These are phyloP conservation scores for Oncopodura yosiiana DNA, from an alignment of 1,140 invertebrate species.

Conservation along the genomic window DNA sequence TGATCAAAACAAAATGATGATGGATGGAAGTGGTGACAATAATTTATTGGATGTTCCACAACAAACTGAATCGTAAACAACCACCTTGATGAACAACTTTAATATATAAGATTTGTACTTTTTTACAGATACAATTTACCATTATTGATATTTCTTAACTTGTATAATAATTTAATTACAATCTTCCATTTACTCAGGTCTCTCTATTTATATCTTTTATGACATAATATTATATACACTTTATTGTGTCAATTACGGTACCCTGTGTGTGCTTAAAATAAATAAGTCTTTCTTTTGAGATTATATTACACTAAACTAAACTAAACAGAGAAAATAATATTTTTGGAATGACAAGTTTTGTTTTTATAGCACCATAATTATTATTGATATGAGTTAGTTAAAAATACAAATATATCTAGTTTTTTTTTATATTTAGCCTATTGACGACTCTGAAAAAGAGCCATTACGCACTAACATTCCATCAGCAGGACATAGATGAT, in stretches of 20 bases:
- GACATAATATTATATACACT: no score
- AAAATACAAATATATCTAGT: neutral
- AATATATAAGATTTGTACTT: neutral
- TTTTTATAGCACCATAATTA: no score
- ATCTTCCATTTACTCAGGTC: no score
- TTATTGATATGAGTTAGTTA: no score
- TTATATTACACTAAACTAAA: neutral
- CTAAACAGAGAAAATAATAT: neutral
- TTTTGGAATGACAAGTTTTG: neutral
- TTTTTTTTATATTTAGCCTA: constrained; percentile 4
- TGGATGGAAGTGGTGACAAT: no score
- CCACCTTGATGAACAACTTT: neutral
- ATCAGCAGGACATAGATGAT: constrained; percentile 21
- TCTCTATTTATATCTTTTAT: no score
- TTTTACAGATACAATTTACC: no score
- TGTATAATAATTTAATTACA: no score
- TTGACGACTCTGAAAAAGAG: constrained; percentile 16
- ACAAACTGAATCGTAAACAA: neutral
- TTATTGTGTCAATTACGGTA: no score
- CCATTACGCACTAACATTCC: constrained; percentile 20
- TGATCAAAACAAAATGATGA: neutral
- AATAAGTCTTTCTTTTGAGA: neutral
- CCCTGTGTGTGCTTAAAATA: neutral
- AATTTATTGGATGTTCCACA: no score
- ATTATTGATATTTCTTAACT: no score